Conservation (phyloP, 2,797 vertebrate species). For the Psittacula derbiana region DNA sequence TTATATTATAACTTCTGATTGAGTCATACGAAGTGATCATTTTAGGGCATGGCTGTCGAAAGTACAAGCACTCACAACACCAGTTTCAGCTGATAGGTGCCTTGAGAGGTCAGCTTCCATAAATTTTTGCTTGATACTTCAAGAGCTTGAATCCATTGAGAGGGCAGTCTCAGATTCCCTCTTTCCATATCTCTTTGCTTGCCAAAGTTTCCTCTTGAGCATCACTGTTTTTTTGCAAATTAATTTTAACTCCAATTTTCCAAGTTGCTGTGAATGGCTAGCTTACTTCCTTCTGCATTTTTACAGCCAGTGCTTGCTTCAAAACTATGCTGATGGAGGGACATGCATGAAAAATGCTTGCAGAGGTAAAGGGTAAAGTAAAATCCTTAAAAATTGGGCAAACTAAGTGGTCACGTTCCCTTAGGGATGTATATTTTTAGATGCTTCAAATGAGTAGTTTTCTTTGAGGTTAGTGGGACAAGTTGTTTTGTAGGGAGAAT, state of each 20-base stretch:
- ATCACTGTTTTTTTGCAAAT: background rate
- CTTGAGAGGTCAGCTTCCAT: background rate
- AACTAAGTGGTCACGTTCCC: background rate
- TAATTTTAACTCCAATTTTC: background rate
- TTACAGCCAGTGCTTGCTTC: background rate
- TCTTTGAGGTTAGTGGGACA: background rate
- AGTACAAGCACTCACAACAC: accelerated
- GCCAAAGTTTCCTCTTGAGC: background rate
- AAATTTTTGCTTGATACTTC: background rate
- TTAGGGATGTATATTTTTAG: background rate
- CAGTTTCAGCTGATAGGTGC: background rate
- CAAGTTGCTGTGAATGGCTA: background rate
- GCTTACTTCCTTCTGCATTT: background rate
- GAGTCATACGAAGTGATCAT: background rate
- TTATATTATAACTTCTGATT: background rate
- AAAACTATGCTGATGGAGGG: background rate
- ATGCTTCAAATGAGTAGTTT: background rate
- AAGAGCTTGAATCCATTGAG: background rate
- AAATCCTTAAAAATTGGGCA: background rate
- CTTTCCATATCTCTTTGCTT: background rate
- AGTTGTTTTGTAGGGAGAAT: background rate
- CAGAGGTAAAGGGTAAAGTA: background rate
- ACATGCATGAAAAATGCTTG: background rate
- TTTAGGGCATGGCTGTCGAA: background rate
- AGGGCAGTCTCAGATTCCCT: background rate